Percentiles rank a stretch among this genome's conserved stretches.
phyloP scores from a whole-genome alignment of 2,797 vertebrate genomes.

The Iguana delicatissima region DNA sequence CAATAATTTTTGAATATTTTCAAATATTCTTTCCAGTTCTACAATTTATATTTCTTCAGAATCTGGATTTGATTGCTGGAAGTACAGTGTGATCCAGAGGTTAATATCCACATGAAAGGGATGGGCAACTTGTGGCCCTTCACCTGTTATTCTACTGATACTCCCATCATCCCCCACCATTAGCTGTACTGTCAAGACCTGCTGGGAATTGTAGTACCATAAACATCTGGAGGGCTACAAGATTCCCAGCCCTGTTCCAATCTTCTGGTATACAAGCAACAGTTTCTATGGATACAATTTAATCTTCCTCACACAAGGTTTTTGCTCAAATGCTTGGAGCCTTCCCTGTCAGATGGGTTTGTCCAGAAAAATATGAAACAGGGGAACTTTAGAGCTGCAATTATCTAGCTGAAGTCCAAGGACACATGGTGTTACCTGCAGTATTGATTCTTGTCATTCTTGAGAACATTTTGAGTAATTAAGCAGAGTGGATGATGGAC shows the following conservation, averaged over 20 bases:
- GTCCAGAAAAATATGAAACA: background rate
- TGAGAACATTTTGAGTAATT: background rate
- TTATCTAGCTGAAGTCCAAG: constrained; percentile 7
- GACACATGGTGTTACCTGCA: background rate
- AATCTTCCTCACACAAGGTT: background rate
- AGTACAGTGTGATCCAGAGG: background rate
- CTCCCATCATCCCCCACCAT: background rate
- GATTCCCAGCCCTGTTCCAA: background rate
- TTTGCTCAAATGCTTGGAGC: background rate
- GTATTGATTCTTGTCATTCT: constrained; percentile 25
- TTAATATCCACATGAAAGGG: background rate
- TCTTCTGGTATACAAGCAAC: background rate
- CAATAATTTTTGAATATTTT: too few relatives aligned
- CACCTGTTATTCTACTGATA: too few relatives aligned
- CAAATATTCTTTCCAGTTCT: too few relatives aligned
- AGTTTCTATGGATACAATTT: background rate
- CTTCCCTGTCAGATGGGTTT: background rate
- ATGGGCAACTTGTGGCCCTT: background rate
- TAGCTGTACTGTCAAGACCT: too few relatives aligned
- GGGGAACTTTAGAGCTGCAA: background rate
- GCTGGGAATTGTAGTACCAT: background rate
- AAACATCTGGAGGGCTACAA: background rate
- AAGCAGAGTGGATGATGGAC: background rate
- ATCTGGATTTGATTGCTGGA: background rate
- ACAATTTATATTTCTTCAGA: background rate